phyloP scores from a whole-genome alignment of 2,113 vertebrate genomes.

The Engraulis encrasicolus region DNA sequence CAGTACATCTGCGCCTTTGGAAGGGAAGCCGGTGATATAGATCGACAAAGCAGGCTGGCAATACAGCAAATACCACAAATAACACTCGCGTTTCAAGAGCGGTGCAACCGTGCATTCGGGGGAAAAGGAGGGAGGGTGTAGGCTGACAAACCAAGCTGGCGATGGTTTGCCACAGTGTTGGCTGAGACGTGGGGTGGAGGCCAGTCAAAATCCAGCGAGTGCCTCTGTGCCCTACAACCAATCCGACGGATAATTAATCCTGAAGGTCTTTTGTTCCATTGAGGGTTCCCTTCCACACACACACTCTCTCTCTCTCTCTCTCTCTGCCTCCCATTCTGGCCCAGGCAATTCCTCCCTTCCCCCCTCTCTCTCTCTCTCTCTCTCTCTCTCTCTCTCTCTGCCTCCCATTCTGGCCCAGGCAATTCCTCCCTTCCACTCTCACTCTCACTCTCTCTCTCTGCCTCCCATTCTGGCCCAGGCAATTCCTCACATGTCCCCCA shows the following conservation, averaged over 20 bases:
- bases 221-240: slow-evolving; percentile 70
- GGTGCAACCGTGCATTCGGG: background rate
- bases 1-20: too few relatives aligned
- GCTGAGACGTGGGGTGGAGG: background rate
- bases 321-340: slow-evolving; percentile 61
- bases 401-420: slow-evolving; percentile 59
- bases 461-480: slow-evolving; percentile 59
- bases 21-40: too few relatives aligned
- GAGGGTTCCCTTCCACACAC: slow-evolving; percentile 60
- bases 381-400: slow-evolving; percentile 56
- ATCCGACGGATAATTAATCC: slow-evolving; percentile 83
- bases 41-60: too few relatives aligned
- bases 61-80: too few relatives aligned
- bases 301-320: slow-evolving; percentile 55
- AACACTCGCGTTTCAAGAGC: slow-evolving; percentile 41
- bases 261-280: slow-evolving; percentile 79
- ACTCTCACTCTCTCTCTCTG: slow-evolving; percentile 55
- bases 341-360: slow-evolving; percentile 49
- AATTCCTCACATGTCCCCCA: slow-evolving; percentile 43
- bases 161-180: background rate
- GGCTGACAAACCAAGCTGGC: background rate
- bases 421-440: slow-evolving; percentile 50
- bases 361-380: slow-evolving; percentile 47
- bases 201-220: slow-evolving; percentile 26
- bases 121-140: background rate